phyloP scores from a whole-genome alignment of 2,797 vertebrate species.

The Poeciliopsis turneri region DNA sequence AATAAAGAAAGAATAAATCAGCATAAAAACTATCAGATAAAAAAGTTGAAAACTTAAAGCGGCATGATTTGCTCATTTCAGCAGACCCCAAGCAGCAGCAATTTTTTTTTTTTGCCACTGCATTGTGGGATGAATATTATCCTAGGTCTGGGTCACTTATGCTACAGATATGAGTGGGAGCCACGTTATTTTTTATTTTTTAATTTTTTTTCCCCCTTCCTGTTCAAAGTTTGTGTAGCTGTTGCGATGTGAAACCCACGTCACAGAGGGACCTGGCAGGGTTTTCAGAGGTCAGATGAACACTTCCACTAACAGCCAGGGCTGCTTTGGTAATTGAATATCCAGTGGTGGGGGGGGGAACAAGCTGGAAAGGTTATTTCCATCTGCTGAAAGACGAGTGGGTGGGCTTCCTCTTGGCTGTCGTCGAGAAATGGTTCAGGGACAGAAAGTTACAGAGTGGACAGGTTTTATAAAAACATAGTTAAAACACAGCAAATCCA shows the following conservation, averaged over 20 bases:
- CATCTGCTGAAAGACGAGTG: slow-evolving; percentile 62
- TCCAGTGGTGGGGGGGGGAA: slow-evolving; percentile 38
- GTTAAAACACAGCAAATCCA: neutral
- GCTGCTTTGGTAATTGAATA: slow-evolving; percentile 66
- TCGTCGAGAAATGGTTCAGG: slow-evolving; percentile 12
- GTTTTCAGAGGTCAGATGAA: slow-evolving; percentile 49
- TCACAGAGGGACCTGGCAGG: slow-evolving; percentile 47
- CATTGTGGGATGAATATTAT: slow-evolving; percentile 10
- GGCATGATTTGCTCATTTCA: neutral
- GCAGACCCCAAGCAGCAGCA: slow-evolving; percentile 14
- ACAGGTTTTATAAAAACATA: neutral
- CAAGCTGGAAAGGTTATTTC: slow-evolving; percentile 74
- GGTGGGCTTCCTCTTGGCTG: slow-evolving; percentile 48
- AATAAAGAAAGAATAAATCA: neutral
- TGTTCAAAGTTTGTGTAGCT: slow-evolving; percentile 35
- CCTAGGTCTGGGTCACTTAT: slow-evolving; percentile 1
- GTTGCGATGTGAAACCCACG: slow-evolving; percentile 45
- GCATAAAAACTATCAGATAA: neutral
- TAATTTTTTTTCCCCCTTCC: slow-evolving; percentile 16
- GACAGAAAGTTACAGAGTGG: slow-evolving; percentile 17
- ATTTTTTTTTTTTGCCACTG: neutral
- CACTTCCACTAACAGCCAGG: slow-evolving; percentile 59
- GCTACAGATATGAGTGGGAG: slow-evolving; percentile 11
- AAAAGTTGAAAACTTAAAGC: neutral
- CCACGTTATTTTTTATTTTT: slow-evolving; percentile 22